Percentiles rank a stretch among this genome's conserved stretches.
phyloP scores from a whole-genome alignment of 1,140 invertebrate species.

The Aleiodes sp. region DNA sequence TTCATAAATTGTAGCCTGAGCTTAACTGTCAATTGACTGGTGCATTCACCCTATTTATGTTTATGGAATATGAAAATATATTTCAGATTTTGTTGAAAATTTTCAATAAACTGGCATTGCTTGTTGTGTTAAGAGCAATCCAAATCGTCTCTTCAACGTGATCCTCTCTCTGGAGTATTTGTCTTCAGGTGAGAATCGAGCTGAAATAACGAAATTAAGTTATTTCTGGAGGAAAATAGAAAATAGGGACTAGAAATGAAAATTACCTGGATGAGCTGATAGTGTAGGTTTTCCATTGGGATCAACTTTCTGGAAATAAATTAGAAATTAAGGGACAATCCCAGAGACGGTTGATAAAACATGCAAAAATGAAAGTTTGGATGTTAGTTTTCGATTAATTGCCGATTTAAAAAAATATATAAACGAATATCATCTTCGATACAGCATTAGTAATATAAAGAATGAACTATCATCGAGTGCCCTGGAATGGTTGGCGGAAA shows the following conservation, averaged over 20 bases:
- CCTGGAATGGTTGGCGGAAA: too few relatives aligned
- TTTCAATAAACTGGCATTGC: constrained; percentile 78
- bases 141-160: constrained; percentile 90
- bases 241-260: not conserved
- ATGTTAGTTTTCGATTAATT: too few relatives aligned
- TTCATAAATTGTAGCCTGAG: too few relatives aligned
- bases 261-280: constrained; percentile 86
- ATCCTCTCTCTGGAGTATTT: constrained; percentile 92
- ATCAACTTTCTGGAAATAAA: constrained; percentile 75
- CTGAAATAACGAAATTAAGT: constrained; percentile 66
- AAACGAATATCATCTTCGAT: constrained; percentile 18
- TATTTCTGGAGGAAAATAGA: constrained; percentile 19
- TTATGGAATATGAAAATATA: not conserved
- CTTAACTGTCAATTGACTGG: too few relatives aligned
- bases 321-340: too few relatives aligned
- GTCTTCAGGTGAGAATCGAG: constrained; percentile 95
- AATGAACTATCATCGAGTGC: too few relatives aligned
- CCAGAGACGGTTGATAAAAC: too few relatives aligned
- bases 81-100: too few relatives aligned
- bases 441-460: too few relatives aligned
- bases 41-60: too few relatives aligned
- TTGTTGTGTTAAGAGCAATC: constrained; percentile 87
- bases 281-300: constrained; percentile 81
- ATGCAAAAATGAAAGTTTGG: too few relatives aligned
- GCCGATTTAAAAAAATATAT: constrained; percentile 29